A percentile compares a stretch with the other conserved stretches of the same genome.
phyloP scores from a whole-genome alignment of 2,888 invertebrate genomes.

The Argyra leucocephala region DNA sequence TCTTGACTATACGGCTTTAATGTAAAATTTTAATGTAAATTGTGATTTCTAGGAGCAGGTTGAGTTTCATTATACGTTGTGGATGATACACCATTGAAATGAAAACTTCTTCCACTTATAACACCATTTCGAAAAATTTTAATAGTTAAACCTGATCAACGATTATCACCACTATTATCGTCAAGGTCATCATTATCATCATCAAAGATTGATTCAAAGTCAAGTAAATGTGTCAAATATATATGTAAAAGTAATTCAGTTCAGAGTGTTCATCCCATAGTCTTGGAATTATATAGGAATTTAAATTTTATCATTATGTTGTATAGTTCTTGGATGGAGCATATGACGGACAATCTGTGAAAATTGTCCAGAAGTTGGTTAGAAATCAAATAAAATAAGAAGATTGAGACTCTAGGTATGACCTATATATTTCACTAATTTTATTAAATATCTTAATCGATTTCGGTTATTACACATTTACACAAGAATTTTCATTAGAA shows the following conservation, averaged over 20 bases:
- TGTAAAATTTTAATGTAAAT: constrained; percentile 27
- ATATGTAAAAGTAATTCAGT: no score
- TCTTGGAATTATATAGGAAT: no score
- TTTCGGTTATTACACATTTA: constrained; percentile 14
- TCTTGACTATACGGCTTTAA: constrained; percentile 32
- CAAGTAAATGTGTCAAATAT: no score
- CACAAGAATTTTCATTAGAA: constrained; percentile 17
- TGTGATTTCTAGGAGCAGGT: constrained; percentile 27
- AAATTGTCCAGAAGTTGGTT: no score
- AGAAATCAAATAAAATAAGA: no score
- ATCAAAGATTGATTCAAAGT: constrained; percentile 34
- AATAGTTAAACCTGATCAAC: neutral
- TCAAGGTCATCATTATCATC: constrained; percentile 11
- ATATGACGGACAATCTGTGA: no score
- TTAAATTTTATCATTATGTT: no score
- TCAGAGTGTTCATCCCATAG: no score
- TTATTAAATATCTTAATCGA: constrained; percentile 28
- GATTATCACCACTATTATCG: neutral
- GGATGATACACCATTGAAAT: constrained; percentile 40
- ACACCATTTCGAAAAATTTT: neutral
- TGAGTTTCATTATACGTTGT: constrained; percentile 30
- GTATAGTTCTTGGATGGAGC: no score
- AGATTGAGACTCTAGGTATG: no score
- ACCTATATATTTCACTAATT: no score
- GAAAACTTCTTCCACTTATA: constrained; percentile 24